Evolutionary conservation across 2,113 vertebrate species (phyloP).

Genomic region (Hipposideros armiger): DNA sequence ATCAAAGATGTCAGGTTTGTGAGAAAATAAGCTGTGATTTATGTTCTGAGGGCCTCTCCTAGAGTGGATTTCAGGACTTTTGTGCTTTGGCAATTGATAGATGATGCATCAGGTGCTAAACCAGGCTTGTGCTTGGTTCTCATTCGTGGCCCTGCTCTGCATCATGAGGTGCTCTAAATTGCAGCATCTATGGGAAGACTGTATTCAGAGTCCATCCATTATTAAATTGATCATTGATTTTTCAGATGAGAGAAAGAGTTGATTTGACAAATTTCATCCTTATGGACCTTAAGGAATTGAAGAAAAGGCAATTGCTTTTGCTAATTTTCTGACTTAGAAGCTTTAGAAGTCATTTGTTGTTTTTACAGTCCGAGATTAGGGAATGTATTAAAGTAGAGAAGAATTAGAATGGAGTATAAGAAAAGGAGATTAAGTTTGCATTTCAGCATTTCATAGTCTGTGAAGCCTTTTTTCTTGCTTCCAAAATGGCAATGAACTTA

Average conservation of each 20-base stretch:
- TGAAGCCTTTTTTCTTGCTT: not conserved
- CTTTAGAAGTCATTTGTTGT: not conserved
- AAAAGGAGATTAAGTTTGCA: slow-evolving; percentile 23
- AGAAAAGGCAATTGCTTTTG: slow-evolving; percentile 35
- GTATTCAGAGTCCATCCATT: not conserved
- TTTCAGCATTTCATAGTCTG: slow-evolving; percentile 36
- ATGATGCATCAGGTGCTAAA: slow-evolving; percentile 49
- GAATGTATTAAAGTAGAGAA: slow-evolving; percentile 46
- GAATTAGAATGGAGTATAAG: slow-evolving; percentile 32
- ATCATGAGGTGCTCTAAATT: not conserved
- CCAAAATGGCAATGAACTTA: not conserved
- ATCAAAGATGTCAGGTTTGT: slow-evolving; percentile 68
- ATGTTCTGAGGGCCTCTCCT: slow-evolving; percentile 29
- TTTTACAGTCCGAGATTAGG: slow-evolving; percentile 1
- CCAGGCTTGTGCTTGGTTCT: not conserved
- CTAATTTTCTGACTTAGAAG: slow-evolving; percentile 45
- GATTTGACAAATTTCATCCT: slow-evolving; percentile 51
- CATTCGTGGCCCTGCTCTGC: not conserved
- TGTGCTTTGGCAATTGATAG: not conserved
- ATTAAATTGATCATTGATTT: slow-evolving; percentile 12
- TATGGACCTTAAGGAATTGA: slow-evolving; percentile 32
- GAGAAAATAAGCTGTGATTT: slow-evolving; percentile 67
- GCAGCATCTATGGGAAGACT: not conserved
- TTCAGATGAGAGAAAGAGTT: slow-evolving; percentile 46
- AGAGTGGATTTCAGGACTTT: slow-evolving; percentile 40